Base-by-base conservation (phyloP, 2,888 invertebrate species). In the Dromius quadrimaculatus region DNA sequence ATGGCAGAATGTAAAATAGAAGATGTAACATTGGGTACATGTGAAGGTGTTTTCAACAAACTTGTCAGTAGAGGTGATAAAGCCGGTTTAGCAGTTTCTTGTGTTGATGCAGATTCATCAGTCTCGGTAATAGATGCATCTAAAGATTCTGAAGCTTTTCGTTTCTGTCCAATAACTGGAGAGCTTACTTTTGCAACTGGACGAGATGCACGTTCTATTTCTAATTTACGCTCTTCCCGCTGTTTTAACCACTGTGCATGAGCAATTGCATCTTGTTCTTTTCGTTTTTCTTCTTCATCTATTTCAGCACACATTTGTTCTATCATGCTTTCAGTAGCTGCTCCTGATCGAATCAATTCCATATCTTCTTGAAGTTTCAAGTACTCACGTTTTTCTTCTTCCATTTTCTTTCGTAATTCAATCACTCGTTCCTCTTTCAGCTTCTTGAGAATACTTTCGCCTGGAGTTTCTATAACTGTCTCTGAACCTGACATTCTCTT, bases 51-150 rank as follows among this genome's bases (percentile, higher is more conserved):
- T 80, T 94, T 93, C 2, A 95, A 83, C 34, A 95, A 84, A 47
- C 94, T 94, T 5, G 95, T 94, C 50, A 95, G 84, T 43, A 95
- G 82, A 0, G 94, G 94, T 0, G 90, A 90, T 0, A 90, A 85
- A 0, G 87, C 88, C 1, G 87, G 83, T 71, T 84, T 85, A 2
- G 83, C 75, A 0, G 81, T 73, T 72, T 77, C 78, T 34, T 73
- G 65, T 22, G 17, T 79, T 78, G 17, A 41, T n/a, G 9, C 74
- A 38, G 50, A 43, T 34, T 75, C 75, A 6, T 80, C 81, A 36
- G 78, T 75, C 1, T 72, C 74, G 32, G 82, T 82, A 71, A 76
- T 74, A 13, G 81, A 81, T 8, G 76, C 71, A 43, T 77, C 69
- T 28, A 76, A 73, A 19, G 76, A 74, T 66, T 82, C 83, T 0